Percentiles rank a stretch among this genome's conserved stretches.
phyloP scores from a whole-genome alignment of 2,113 vertebrate species.

The Actenoides lindsayi region DNA sequence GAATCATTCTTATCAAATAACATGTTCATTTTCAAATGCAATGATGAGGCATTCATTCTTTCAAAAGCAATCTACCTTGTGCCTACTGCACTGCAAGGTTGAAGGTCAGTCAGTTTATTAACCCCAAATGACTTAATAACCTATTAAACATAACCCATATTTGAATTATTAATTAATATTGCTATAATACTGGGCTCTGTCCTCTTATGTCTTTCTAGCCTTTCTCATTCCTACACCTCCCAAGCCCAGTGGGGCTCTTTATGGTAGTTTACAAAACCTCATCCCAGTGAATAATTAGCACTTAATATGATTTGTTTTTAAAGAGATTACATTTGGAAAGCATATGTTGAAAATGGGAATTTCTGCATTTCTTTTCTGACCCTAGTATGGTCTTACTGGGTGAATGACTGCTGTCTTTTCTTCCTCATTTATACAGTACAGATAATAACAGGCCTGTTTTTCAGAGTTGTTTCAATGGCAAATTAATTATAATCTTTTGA shows the following conservation, averaged over 20 bases:
- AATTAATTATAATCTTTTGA: not conserved
- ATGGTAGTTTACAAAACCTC: not conserved
- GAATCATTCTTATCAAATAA: not conserved
- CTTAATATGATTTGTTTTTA: not conserved
- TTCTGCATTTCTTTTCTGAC: not conserved
- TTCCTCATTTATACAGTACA: not conserved
- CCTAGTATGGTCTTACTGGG: not conserved
- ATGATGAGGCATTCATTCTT: not conserved
- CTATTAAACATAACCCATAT: not conserved
- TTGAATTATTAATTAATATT: conserved; percentile 44
- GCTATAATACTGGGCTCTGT: not conserved
- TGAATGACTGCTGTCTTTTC: not conserved
- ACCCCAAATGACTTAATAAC: not conserved
- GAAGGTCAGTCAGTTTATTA: conserved; percentile 28
- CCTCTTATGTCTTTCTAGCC: not conserved
- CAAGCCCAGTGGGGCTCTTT: not conserved
- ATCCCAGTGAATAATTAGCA: not conserved
- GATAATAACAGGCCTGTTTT: not conserved
- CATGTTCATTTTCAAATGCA: not conserved
- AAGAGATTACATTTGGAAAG: not conserved
- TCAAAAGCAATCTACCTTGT: not conserved
- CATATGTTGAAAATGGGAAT: not conserved
- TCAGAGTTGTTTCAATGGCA: not conserved
- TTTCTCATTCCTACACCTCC: not conserved
- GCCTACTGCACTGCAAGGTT: not conserved